These are phyloP conservation scores for Anseranas semipalmata DNA, from an alignment of 2,113 vertebrate species.

Conservation along the genomic window DNA sequence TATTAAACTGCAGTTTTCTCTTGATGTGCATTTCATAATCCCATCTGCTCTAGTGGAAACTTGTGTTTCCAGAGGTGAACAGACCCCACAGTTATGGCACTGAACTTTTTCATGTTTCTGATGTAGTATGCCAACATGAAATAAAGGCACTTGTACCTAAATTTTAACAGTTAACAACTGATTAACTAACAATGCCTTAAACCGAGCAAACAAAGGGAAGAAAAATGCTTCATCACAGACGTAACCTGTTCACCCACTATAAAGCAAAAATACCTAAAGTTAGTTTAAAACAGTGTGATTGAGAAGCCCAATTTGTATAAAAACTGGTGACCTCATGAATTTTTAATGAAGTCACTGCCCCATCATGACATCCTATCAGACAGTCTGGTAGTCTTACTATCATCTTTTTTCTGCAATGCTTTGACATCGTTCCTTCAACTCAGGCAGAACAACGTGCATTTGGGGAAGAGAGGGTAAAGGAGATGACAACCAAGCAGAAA, in stretches of 20 bases:
- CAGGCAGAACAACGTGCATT: not conserved
- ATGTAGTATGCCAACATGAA: not conserved
- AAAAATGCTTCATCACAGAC: not conserved
- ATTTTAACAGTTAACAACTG: not conserved
- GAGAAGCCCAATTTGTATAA: not conserved
- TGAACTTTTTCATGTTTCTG: not conserved
- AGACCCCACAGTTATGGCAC: not conserved
- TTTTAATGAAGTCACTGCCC: not conserved
- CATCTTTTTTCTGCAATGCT: not conserved
- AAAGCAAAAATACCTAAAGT: not conserved
- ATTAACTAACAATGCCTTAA: no score
- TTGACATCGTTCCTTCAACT: not conserved
- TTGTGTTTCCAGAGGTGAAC: not conserved
- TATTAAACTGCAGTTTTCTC: not conserved
- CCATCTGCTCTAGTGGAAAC: not conserved
- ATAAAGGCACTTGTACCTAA: not conserved
- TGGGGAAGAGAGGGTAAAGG: accelerated
- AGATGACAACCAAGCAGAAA: not conserved
- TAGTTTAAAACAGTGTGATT: not conserved
- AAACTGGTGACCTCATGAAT: not conserved
- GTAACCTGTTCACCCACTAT: not conserved
- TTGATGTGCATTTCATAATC: not conserved
- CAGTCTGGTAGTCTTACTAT: not conserved
- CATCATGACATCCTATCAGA: not conserved
- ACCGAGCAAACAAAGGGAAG: not conserved